phyloP scores from a whole-genome alignment of 2,113 vertebrate species.

The Lepidothrix coronata region DNA sequence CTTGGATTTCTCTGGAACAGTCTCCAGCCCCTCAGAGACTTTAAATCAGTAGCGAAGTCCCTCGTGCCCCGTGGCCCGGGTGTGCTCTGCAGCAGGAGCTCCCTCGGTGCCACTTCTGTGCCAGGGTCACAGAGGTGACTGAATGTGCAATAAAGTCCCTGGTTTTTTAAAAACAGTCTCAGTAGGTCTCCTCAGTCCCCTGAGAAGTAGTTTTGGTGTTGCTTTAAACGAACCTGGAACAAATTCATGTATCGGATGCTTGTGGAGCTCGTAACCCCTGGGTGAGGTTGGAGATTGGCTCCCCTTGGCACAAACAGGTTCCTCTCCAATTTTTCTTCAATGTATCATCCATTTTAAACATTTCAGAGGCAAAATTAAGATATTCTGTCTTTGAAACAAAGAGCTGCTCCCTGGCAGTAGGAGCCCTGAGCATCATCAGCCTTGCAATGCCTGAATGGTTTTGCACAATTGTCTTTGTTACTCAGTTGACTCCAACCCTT shows the following conservation, averaged over 20 bases:
- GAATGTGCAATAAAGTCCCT: background rate
- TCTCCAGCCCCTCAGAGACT: background rate
- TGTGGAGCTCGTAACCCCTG: rapidly evolving
- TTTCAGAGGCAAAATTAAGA: background rate
- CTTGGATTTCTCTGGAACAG: background rate
- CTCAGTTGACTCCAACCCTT: background rate
- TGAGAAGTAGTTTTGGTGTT: background rate
- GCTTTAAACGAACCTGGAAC: background rate
- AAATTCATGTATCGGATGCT: rapidly evolving
- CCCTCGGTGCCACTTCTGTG: background rate
- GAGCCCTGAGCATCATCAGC: background rate
- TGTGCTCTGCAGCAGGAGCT: background rate
- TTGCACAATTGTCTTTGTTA: background rate
- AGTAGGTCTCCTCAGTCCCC: background rate
- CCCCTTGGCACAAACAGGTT: background rate
- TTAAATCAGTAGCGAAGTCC: background rate
- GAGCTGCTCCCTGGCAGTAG: background rate
- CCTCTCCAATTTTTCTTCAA: background rate
- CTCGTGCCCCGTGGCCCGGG: rapidly evolving
- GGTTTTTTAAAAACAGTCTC: background rate
- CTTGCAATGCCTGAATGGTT: background rate
- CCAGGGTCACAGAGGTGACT: background rate
- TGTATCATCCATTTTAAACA: background rate
- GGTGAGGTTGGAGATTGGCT: background rate
- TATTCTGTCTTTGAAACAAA: background rate